Base-by-base conservation (phyloP, 2,113 vertebrate species). In the Malaclemys terrapin region DNA sequence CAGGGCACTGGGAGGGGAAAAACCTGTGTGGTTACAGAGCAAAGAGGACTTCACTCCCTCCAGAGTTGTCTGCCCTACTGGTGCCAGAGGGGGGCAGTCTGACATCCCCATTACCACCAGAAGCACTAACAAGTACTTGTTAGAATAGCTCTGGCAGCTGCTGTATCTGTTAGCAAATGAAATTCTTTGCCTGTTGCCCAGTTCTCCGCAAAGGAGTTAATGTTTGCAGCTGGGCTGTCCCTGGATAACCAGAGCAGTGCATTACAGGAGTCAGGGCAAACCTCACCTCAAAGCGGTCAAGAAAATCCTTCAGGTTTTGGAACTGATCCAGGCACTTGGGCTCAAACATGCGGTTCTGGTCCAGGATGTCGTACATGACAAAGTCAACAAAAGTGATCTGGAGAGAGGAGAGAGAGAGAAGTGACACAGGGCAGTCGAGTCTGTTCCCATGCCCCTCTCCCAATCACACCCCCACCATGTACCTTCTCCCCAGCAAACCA, bases 371-470 rank as follows among this genome's bases (percentile, higher is more conserved):
- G 3, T 99, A 99, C 98, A 99, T 97, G 17, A 99, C 38, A 89
- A 99, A 99, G 97, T 99, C 99, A 86, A 99, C 99, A 89, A 99
- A 99, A 5, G 99, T 99, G 94, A 99, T 98, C 99, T 99, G 95
- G 84, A 47, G 8, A 75, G 42, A 54, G 5, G 4, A 42, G 9
- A 5, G n/a, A 56, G 11, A 78, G 4, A 42, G 4, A 16, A 38
- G 38, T 0, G 0, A 53, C 80, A 92, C 86, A 69, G 13, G 49
- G 27, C 17, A 80, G 19, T 0, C 1, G 3, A 27, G 24, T 65
- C 27, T 56, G 31, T 10, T 8, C 17, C 20, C 49, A 57, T 2
- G 22, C 10, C 19, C 2, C 7, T 0, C 1, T 1, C 16, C 7
- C 17, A 3, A 35, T 2, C 0, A 0, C 2, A 17, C 5, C 17